Evolutionary conservation across 1,140 invertebrate genomes (phyloP).

Genomic region (Drosophila arizonae): DNA sequence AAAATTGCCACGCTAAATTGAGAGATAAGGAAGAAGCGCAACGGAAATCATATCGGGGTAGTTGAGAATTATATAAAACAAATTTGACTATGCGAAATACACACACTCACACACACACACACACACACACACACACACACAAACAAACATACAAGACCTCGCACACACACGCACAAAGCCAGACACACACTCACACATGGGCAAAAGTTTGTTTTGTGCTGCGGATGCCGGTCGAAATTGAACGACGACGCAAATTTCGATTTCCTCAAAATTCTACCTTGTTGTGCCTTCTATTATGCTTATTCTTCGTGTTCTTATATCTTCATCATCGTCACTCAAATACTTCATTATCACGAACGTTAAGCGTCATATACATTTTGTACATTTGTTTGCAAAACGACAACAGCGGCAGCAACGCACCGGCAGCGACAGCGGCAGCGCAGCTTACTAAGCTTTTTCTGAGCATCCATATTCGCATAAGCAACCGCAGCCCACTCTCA

Average conservation of each 20-base stretch:
- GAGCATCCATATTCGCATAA: slow-evolving; percentile 46
- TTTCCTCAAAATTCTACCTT: slow-evolving; percentile 79
- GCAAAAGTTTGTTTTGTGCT: slow-evolving; percentile 49
- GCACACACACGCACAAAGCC: slow-evolving; percentile 3
- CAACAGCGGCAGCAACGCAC: slow-evolving; percentile 37
- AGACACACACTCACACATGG: slow-evolving; percentile 18
- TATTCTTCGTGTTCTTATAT: slow-evolving; percentile 52
- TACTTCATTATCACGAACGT: slow-evolving; percentile 41
- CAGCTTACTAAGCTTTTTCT: slow-evolving; percentile 76
- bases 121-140: slow-evolving; percentile 28
- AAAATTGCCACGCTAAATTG: slow-evolving; percentile 39
- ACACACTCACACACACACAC: slow-evolving; percentile 28
- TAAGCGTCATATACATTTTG: slow-evolving; percentile 42
- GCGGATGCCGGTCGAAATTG: slow-evolving; percentile 61
- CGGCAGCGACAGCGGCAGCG: slow-evolving; percentile 43
- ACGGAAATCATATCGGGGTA: slow-evolving; percentile 73
- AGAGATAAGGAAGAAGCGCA: slow-evolving; percentile 63
- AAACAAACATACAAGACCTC: slow-evolving; percentile 15
- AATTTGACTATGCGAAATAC: slow-evolving; percentile 54
- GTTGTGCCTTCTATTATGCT: slow-evolving; percentile 72
- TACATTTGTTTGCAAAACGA: slow-evolving; percentile 73
- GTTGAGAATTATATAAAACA: slow-evolving; percentile 73
- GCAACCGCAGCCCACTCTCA: slow-evolving; percentile 45
- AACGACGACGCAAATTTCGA: slow-evolving; percentile 76
- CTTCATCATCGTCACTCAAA: slow-evolving; percentile 42